Base-by-base conservation (phyloP, 2,797 vertebrate species). In the Arnoldichthys spilopterus region DNA sequence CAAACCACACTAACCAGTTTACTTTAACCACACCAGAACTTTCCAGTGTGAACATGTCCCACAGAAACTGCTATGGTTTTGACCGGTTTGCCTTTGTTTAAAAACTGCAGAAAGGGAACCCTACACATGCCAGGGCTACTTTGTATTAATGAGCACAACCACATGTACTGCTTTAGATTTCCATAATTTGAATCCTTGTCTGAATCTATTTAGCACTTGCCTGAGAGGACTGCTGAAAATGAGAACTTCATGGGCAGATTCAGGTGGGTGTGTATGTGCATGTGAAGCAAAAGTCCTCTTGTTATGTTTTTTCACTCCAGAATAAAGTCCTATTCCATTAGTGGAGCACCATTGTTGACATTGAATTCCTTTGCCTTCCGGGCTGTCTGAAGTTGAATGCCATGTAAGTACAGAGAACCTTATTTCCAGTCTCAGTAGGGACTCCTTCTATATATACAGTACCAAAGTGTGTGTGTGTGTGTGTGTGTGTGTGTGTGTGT, bases 361-460 rank as follows among this genome's bases (percentile, higher is more conserved):
- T 71, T 83, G 61, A 68, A 77, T 82, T 74, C 54, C 69, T 77
- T n/a, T 58, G 58, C 51, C 72, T 75, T 47, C 0, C 13, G 75
- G 66, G 49, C 16, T 34, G 30, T 71, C 59, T 72, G 61, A 79
- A 82, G 77, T 79, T 59, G 68, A 83, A 83, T 83, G 76, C 77
- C 77, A 73, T 79, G 54, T 79, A 81, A 81, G 76, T 74, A 82
- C 73, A 76, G 47, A 69, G 68, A 74, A 72, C 69, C 74, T 79
- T 79, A 82, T 74, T 79, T 82, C 64, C 58, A 47, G 54, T 78
- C 51, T 58, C 63, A 73, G 6, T 56, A 76, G 66, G 64, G 62
- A 30, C 24, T 76, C 62, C 32, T 37, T 84, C 49, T 49, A 71
- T 70, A 70, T 77, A 69, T 68, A 77, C 53, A 58, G 37, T 45